Evolutionary conservation across 1,140 invertebrate genomes (phyloP).

Genomic region (Mylabris phalerata): DNA sequence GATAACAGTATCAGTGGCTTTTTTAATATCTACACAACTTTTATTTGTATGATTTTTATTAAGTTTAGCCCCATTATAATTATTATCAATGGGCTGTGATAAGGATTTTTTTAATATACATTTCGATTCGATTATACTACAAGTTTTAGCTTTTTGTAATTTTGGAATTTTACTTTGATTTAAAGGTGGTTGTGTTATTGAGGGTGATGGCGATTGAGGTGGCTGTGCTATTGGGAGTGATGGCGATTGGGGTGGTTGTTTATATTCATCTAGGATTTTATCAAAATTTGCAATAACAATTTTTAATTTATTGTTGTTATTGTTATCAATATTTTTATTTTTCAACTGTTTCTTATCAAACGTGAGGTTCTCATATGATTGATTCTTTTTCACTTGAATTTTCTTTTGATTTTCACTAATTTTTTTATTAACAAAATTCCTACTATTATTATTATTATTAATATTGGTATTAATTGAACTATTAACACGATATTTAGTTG

Average conservation of each 20-base stretch:
- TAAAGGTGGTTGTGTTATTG: not conserved
- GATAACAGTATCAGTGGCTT: not conserved
- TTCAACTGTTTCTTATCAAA: conserved; percentile 33
- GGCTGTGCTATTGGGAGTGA: conserved; percentile 3
- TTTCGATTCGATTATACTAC: conserved; percentile 55
- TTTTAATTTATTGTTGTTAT: conserved; percentile 50
- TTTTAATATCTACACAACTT: not conserved
- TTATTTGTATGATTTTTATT: conserved; percentile 24
- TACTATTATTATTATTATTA: no score
- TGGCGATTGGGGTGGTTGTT: conserved; percentile 31
- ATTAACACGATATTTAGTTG: no score
- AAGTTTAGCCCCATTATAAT: conserved; percentile 14
- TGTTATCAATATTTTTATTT: conserved; percentile 2
- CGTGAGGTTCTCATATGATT: conserved; percentile 46
- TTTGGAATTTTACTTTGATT: conserved; percentile 38
- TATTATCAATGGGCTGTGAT: conserved; percentile 12
- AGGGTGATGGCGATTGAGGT: conserved; percentile 28
- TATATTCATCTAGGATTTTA: conserved; percentile 50
- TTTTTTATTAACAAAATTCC: no score
- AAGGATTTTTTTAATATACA: conserved; percentile 51
- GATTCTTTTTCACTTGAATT: conserved; percentile 15
- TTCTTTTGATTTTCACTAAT: not conserved
- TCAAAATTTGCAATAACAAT: conserved; percentile 58
- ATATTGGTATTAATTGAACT: no score
- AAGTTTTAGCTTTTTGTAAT: conserved; percentile 55